Conservation (phyloP, 2,797 vertebrate genomes). For the Gobio occitaniae region DNA sequence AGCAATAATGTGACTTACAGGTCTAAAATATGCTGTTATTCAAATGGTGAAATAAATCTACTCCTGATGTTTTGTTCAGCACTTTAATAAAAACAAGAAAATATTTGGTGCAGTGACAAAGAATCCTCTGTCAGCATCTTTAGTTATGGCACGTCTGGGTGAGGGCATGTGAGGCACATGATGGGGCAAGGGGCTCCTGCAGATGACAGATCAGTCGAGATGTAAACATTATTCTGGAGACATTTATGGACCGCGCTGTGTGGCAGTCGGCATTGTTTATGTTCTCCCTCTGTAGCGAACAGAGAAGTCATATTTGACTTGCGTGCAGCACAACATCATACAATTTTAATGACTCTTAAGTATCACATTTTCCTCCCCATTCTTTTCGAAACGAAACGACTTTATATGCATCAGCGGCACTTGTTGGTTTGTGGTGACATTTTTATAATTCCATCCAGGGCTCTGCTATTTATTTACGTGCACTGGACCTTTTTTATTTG, state of each 20-base stretch:
- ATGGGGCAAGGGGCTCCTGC: constrained; percentile 54
- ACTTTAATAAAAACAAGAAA: constrained; percentile 30
- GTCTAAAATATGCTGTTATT: constrained; percentile 36
- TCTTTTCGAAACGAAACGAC: constrained; percentile 79
- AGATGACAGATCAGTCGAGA: constrained; percentile 24
- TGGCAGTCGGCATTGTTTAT: constrained; percentile 78
- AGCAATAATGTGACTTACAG: neutral
- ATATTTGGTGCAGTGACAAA: constrained; percentile 24
- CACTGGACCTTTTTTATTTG: constrained; percentile 85
- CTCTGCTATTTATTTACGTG: constrained; percentile 93
- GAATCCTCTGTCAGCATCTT: constrained; percentile 24
- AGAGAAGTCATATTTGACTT: constrained; percentile 82
- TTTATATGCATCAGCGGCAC: constrained; percentile 92
- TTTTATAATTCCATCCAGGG: constrained; percentile 93
- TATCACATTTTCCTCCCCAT: constrained; percentile 82
- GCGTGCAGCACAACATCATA: constrained; percentile 87
- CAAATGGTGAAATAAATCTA: constrained; percentile 28
- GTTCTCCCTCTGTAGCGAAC: constrained; percentile 76
- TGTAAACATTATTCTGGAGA: constrained; percentile 67
- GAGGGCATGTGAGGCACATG: constrained; percentile 16
- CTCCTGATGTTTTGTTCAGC: constrained; percentile 26
- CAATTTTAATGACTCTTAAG: constrained; percentile 97
- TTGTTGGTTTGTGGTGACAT: constrained; percentile 87
- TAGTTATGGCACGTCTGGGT: constrained; percentile 16
- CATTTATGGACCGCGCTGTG: constrained; percentile 80